Evolutionary conservation across 2,113 vertebrate genomes (phyloP).

Genomic region (Ranitomeya imitator): DNA sequence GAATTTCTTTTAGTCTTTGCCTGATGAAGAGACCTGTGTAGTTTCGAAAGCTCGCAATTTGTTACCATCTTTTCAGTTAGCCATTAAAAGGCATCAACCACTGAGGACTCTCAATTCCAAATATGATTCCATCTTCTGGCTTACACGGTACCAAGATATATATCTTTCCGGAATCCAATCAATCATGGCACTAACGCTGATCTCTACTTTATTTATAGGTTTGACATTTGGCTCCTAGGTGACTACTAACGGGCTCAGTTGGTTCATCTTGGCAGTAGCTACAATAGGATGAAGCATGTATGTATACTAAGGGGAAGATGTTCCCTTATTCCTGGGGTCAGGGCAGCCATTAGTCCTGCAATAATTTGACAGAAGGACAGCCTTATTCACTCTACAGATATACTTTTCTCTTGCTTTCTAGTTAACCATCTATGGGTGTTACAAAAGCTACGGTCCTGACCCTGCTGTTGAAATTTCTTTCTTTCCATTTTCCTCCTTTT

Average conservation of each 20-base stretch:
- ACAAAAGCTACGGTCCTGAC: slow-evolving; percentile 75
- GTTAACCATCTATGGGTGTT: slow-evolving; percentile 61
- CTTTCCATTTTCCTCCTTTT: slow-evolving; percentile 71
- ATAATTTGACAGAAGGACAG: slow-evolving; percentile 79
- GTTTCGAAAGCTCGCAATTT: too few relatives aligned
- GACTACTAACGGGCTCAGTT: slow-evolving; percentile 72
- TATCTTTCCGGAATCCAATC: background rate
- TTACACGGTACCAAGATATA: too few relatives aligned
- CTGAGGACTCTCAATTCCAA: too few relatives aligned
- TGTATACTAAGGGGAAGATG: slow-evolving; percentile 68
- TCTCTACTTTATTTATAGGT: slow-evolving; percentile 75
- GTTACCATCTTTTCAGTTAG: too few relatives aligned
- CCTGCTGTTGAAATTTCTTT: slow-evolving; percentile 72
- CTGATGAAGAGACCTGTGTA: too few relatives aligned
- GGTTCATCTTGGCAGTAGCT: slow-evolving; percentile 73
- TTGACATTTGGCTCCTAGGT: slow-evolving; percentile 70
- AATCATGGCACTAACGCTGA: background rate
- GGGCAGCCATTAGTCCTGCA: slow-evolving; percentile 71
- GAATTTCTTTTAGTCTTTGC: too few relatives aligned
- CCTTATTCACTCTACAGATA: slow-evolving; percentile 78
- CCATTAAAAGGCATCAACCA: too few relatives aligned
- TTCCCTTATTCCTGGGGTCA: slow-evolving; percentile 74
- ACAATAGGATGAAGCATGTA: slow-evolving; percentile 74
- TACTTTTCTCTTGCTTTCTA: slow-evolving; percentile 74
- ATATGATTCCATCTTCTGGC: too few relatives aligned